A percentile compares a stretch with the other conserved stretches of the same genome.
Evolutionary conservation across 1,140 invertebrate genomes (phyloP).

Genomic region (Calliphora vicina): DNA sequence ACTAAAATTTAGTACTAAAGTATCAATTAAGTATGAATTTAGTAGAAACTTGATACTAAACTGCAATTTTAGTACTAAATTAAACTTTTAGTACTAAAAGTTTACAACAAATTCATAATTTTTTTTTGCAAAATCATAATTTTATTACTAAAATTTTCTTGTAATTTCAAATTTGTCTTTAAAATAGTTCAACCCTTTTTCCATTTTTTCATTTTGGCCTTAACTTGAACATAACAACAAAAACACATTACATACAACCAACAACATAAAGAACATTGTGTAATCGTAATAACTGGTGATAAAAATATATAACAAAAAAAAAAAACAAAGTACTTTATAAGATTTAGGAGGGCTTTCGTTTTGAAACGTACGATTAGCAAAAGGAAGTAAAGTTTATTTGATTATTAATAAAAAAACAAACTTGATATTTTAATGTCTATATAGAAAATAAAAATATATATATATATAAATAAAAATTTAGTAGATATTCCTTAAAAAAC

Average conservation of each 20-base stretch:
- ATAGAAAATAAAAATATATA: slow-evolving; percentile 18
- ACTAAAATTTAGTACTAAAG: too few relatives aligned
- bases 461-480: too few relatives aligned
- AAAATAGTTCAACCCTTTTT: not conserved
- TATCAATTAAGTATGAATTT: too few relatives aligned
- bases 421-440: slow-evolving; percentile 31
- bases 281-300: slow-evolving; percentile 31
- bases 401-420: not conserved
- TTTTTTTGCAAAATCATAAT: too few relatives aligned
- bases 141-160: too few relatives aligned
- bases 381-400: not conserved
- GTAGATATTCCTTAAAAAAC: too few relatives aligned
- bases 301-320: not conserved
- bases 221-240: not conserved
- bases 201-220: not conserved
- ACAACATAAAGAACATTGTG: slow-evolving; percentile 40
- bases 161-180: not conserved
- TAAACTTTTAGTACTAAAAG: too few relatives aligned
- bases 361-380: not conserved
- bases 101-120: too few relatives aligned
- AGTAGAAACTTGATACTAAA: too few relatives aligned
- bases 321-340: not conserved
- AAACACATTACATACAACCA: not conserved
- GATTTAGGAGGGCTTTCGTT: not conserved
- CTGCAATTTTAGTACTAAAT: too few relatives aligned